phyloP scores from a whole-genome alignment of 2,113 vertebrate species.

The Pedionomus torquatus region DNA sequence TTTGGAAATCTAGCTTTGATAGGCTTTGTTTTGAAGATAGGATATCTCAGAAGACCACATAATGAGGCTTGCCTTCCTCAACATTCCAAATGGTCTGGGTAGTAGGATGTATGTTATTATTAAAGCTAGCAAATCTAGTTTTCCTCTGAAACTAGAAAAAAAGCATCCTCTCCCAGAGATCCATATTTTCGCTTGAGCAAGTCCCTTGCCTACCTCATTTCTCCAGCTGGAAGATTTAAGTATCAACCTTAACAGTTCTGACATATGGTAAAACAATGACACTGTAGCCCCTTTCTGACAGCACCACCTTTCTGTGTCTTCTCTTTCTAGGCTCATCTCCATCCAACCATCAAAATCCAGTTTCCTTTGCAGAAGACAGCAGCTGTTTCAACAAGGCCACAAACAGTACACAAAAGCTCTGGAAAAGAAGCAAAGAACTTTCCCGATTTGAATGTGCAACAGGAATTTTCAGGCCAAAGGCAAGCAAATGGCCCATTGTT shows the following conservation, averaged over 20 bases:
- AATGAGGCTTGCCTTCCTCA: not conserved
- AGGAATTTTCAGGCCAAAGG: not conserved
- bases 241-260: not conserved
- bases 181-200: not conserved
- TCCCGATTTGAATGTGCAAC: not conserved
- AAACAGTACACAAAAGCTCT: not conserved
- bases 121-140: not conserved
- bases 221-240: not conserved
- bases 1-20: not conserved
- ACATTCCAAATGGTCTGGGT: not conserved
- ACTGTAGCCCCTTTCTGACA: not conserved
- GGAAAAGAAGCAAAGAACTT: constrained; percentile 1
- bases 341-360: not conserved
- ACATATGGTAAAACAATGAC: not conserved
- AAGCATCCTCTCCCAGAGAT: not conserved
- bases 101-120: not conserved
- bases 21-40: not conserved
- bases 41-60: not conserved
- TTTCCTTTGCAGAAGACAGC: not conserved
- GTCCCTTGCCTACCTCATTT: not conserved
- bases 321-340: not conserved
- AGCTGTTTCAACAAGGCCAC: not conserved
- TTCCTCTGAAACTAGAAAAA: not conserved
- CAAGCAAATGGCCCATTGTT: not conserved
- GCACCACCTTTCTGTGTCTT: not conserved